Evolutionary conservation across 2,888 invertebrate species (phyloP), one percentile per base, ranked within the genome.

Genomic region (Idaea biselata): DNA sequence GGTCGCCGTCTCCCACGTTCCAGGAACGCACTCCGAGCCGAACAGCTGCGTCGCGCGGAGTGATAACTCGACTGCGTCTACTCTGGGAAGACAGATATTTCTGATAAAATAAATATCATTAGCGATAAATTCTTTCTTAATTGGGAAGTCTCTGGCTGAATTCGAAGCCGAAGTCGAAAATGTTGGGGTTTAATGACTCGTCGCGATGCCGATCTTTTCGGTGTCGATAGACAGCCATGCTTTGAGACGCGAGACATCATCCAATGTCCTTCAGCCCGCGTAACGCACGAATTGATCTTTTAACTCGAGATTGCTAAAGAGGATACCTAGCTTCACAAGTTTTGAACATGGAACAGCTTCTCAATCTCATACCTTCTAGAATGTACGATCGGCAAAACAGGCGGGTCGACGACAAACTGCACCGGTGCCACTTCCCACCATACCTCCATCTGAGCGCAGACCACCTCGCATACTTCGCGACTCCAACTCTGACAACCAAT

Each of bases 351-450:
- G 25, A 25, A 25, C 25, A 25, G 1, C 25, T 3, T 25, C 5
- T 25, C 25, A 25, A 25, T 1, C 55, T 53, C 17, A 17, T 69
- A 89, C 89, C 88, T 84, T 53, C 82, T 70, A 0, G 88, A 88
- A 64, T 85, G 79, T 0, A 64, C 64, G 6, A 90, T 69, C 0
- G 65, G 63, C 7, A 88, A 44, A 0, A 74, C 60, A 0, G 79
- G 79, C 0, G 89, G 89, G 18, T 85, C 80, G 0, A 91, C 67
- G 16, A 79, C 76, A 61, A 89, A 86, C 1, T 81, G 76, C 53
- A 84, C 69, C 0, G 90, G 89, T 4, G 75, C 84, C 62, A 88
- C 87, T 25, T 82, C 79, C 89, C 90, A 90, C 87, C 89, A 87
- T 62, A 89, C 89, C 65, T 89, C 90, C 75, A 88, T 58, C 70